Percentiles rank a stretch among this genome's conserved stretches.
phyloP scores from a whole-genome alignment of 2,797 vertebrate species.

The Lagodon rhomboides region DNA sequence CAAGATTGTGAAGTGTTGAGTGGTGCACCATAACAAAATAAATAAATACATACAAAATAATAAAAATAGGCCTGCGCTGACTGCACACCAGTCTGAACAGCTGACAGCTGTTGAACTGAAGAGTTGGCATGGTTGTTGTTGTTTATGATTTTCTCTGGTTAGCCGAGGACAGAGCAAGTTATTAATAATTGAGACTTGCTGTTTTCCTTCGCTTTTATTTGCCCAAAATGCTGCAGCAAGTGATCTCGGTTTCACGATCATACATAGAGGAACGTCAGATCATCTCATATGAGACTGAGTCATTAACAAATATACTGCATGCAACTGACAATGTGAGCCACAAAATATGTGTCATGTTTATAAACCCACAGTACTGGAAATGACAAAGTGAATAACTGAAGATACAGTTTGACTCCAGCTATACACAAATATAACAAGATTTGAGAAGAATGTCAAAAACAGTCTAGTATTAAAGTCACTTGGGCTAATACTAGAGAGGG shows the following conservation, averaged over 20 bases:
- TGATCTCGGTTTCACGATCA: background rate
- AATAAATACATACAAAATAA: background rate
- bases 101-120: slow-evolving; percentile 2
- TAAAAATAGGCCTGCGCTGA: background rate
- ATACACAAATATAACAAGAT: background rate
- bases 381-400: background rate
- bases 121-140: background rate
- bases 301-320: background rate
- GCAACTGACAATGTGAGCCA: background rate
- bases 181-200: background rate
- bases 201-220: background rate
- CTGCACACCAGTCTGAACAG: background rate
- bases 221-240: background rate
- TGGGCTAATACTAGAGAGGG: background rate
- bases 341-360: background rate
- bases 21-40: background rate
- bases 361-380: background rate
- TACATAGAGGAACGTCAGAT: background rate
- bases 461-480: background rate
- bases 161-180: background rate
- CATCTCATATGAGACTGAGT: background rate
- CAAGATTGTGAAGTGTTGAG: no score
- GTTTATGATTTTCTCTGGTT: background rate
- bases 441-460: background rate
- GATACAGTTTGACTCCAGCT: background rate